Evolutionary conservation across 2,888 invertebrate species (phyloP), one percentile per base, ranked within the genome.

Genomic region (Encarsia formosa): DNA sequence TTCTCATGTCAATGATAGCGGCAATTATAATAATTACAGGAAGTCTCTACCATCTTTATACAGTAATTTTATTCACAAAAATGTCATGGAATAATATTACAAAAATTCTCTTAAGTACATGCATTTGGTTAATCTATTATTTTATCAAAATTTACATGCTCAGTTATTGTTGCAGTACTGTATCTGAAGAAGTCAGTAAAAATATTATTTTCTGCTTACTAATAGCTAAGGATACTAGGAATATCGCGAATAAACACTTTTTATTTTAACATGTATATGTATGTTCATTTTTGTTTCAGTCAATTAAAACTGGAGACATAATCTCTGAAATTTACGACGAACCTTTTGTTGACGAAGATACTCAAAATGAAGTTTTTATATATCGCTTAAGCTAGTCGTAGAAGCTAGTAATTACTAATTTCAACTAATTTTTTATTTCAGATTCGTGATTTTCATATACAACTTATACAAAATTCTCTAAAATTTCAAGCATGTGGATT

Each of bases 261-360:
- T n/a, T n/a, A n/a, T n/a, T 26, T 8, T 26, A 26, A 26, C 26
- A 26, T 26, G 26, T 26, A 8, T 8, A 5, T 26, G 26, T 11
- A 26, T 26, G 26, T 8, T 8, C 20, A 9, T 37, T 18, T 2
- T 4, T 13, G 16, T 49, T 52, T n/a, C 47, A 69, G 68, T 63
- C 63, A 1, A 46, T 50, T 2, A 54, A 52, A 31, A 65, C 62
- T 9, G 69, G 67, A 4, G 60, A 65, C 5, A 59, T 69, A 5
- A 59, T 69, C 13, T 64, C 63, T 37, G 62, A 66, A 39, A 44
- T 69, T n/a, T 64, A 68, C 47, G 61, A 67, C 46, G 62, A 63
- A 22, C 63, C 67, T 5, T 59, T 59, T 9, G 59, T 61, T 16
- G 60, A 38, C 35, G 59, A 59, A 42, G 62, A 61, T 48, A 63